Conservation (phyloP, 2,888 invertebrate genomes). For the Drosophila cracens region DNA sequence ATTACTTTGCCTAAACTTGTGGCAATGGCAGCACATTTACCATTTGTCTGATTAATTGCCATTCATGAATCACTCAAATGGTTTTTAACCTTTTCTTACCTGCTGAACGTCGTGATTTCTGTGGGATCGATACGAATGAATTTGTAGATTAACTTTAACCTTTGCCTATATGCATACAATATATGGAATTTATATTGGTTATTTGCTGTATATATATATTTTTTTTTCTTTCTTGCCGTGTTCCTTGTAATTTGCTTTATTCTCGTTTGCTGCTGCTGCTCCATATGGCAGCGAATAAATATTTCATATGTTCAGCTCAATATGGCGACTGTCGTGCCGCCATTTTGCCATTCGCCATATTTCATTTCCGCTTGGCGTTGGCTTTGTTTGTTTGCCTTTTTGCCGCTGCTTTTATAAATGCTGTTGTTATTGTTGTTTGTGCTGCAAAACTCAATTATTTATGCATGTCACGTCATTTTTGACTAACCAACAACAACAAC, state of each 20-base stretch:
- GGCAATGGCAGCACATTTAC: constrained; percentile 33
- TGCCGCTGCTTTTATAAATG: constrained; percentile 6
- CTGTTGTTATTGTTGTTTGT: constrained; percentile 18
- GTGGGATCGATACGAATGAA: constrained; percentile 26
- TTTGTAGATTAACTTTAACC: constrained; percentile 37
- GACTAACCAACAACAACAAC: constrained; percentile 54
- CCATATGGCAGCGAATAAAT: constrained; percentile 53
- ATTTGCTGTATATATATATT: constrained; percentile 15
- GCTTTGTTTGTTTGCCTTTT: constrained; percentile 55
- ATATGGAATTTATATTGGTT: neutral
- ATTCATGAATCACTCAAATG: constrained; percentile 52
- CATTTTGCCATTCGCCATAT: constrained; percentile 74
- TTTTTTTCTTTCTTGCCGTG: neutral
- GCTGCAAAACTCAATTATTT: constrained; percentile 77
- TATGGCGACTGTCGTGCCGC: constrained; percentile 60
- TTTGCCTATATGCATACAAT: neutral
- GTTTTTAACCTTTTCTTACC: constrained; percentile 40
- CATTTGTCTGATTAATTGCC: constrained; percentile 74
- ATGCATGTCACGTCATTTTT: constrained; percentile 80
- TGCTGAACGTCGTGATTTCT: constrained; percentile 40
- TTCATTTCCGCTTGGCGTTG: constrained; percentile 74
- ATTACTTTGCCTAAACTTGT: constrained; percentile 61
- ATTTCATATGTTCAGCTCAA: constrained; percentile 53
- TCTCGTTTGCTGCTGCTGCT: constrained; percentile 10
- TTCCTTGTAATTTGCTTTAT: constrained; percentile 32